Percentiles rank a stretch among this genome's conserved stretches.
These are phyloP conservation scores for Subacronicta megacephala DNA, from an alignment of 2,888 invertebrate genomes.

Conservation along the genomic window DNA sequence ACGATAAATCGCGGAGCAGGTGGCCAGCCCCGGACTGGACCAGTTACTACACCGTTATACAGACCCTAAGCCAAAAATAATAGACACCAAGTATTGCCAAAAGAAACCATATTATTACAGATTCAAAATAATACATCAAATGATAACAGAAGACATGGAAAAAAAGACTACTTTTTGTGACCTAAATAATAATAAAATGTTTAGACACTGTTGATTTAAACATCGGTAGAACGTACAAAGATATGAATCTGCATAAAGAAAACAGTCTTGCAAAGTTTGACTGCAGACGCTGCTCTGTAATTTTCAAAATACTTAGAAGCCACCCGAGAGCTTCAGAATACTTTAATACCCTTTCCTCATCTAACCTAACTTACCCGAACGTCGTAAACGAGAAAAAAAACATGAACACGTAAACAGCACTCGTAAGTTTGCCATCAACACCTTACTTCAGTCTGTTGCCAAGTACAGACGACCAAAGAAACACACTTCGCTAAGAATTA, in stretches of 20 bases:
- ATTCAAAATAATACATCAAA: too few species aligned
- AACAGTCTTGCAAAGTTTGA: neutral
- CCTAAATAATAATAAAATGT: too few species aligned
- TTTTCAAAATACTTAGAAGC: neutral
- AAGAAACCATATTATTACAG: too few species aligned
- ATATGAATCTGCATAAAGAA: neutral
- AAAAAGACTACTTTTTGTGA: too few species aligned
- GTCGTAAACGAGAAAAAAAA: slow-evolving; percentile 21
- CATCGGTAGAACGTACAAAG: too few species aligned
- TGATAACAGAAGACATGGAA: too few species aligned
- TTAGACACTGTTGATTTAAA: too few species aligned
- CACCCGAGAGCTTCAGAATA: neutral
- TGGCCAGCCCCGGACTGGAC: slow-evolving; percentile 56
- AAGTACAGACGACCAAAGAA: slow-evolving; percentile 59
- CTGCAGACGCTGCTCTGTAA: neutral
- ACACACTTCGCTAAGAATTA: slow-evolving; percentile 55
- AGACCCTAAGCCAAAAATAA: slow-evolving; percentile 52
- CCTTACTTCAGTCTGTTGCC: slow-evolving; percentile 38
- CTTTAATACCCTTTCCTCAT: neutral
- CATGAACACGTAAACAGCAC: slow-evolving; percentile 22
- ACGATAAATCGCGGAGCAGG: slow-evolving; percentile 72
- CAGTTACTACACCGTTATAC: slow-evolving; percentile 38
- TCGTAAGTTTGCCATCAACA: slow-evolving; percentile 47
- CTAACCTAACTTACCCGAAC: slow-evolving; percentile 11
- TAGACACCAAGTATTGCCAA: slow-evolving; percentile 41